Evolutionary conservation across 1,140 invertebrate species (phyloP).

Genomic region (Propsilocerus akamusi): DNA sequence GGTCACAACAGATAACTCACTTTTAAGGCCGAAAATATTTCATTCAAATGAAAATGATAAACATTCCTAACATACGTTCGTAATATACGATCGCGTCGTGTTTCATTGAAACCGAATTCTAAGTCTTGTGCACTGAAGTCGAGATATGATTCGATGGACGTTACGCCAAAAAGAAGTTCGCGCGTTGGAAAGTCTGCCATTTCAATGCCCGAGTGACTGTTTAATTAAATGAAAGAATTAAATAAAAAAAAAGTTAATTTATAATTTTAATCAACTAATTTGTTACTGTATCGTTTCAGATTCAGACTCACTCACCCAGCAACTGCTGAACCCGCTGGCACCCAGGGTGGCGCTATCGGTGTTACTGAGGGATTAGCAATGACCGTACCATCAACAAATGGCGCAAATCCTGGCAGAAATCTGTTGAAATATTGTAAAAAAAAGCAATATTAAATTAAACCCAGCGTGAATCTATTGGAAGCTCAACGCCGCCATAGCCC

Average conservation of each 20-base stretch:
- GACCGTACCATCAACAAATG: constrained; percentile 72
- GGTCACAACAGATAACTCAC: constrained; percentile 8
- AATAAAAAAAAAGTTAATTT: background rate
- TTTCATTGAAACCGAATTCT: constrained; percentile 72
- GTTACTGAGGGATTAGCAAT: constrained; percentile 32
- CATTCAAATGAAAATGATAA: constrained; percentile 75
- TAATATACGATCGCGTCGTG: constrained; percentile 61
- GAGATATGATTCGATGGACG: constrained; percentile 53
- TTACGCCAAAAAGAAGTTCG: constrained; percentile 58
- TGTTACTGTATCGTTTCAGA: background rate
- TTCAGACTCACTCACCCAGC: constrained; percentile 15
- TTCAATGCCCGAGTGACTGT: constrained; percentile 46
- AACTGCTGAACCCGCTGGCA: constrained; percentile 23
- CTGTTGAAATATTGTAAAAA: constrained; percentile 14
- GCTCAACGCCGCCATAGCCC: too few relatives aligned
- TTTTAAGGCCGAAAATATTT: constrained; percentile 75
- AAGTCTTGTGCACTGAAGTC: constrained; percentile 57
- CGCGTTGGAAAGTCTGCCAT: constrained; percentile 67
- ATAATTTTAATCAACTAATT: background rate
- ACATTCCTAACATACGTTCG: constrained; percentile 75
- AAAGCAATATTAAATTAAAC: background rate
- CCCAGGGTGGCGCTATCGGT: constrained; percentile 11
- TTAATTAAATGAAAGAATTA: too few relatives aligned
- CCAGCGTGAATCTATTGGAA: too few relatives aligned
- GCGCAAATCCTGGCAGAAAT: constrained; percentile 74